A percentile compares a stretch with the other conserved stretches of the same genome.
phyloP scores from a whole-genome alignment of 2,888 invertebrate genomes.

The Aspidiotus rigidus region DNA sequence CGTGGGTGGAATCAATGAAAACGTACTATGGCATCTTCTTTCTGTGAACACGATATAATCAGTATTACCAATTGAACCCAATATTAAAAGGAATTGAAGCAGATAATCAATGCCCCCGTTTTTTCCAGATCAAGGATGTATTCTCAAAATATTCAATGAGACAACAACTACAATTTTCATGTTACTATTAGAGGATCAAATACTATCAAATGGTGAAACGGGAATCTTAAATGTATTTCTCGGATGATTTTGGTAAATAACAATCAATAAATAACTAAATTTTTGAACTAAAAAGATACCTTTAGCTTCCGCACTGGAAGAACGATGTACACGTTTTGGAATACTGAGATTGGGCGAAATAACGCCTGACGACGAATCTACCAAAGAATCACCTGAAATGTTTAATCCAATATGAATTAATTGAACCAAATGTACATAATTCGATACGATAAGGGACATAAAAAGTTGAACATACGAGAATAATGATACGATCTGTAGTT shows the following conservation, averaged over 20 bases:
- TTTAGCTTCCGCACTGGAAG: constrained; percentile 40
- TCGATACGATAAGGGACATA: not conserved
- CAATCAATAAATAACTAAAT: not conserved
- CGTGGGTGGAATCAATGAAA: constrained; percentile 48
- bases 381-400: constrained; percentile 34
- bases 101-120: not conserved
- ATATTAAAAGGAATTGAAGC: not conserved
- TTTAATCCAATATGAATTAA: not conserved
- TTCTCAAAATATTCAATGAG: no score
- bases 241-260: not conserved
- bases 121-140: no score
- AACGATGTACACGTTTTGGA: constrained; percentile 39
- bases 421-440: not conserved
- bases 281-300: constrained; percentile 36
- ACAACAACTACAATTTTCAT: no score
- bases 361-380: constrained; percentile 34
- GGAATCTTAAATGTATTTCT: no score
- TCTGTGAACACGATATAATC: constrained; percentile 22
- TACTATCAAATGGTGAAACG: not conserved
- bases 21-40: constrained; percentile 39
- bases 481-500: constrained; percentile 37
- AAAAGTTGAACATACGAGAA: constrained; percentile 35
- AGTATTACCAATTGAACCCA: not conserved
- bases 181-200: no score
- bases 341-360: constrained; percentile 39